A percentile compares a stretch with the other conserved stretches of the same genome.
phyloP scores from a whole-genome alignment of 2,888 invertebrate species.

The Meandrusa payeni region DNA sequence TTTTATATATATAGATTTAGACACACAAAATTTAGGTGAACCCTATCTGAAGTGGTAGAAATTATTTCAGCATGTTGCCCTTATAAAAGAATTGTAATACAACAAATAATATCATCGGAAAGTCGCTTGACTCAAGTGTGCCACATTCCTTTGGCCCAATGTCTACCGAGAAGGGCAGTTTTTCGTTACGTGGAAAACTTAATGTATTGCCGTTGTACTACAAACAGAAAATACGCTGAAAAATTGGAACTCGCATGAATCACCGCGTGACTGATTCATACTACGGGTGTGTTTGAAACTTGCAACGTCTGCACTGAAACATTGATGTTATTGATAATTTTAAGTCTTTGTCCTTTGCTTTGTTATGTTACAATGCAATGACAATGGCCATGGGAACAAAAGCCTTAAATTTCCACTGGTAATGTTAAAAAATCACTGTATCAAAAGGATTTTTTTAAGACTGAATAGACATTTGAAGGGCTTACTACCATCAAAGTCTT shows the following conservation, averaged over 20 bases:
- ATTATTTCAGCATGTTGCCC: too few relatives aligned
- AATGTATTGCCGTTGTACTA: conserved; percentile 16
- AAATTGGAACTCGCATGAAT: conserved; percentile 24
- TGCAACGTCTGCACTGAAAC: conserved; percentile 26
- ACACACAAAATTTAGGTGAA: too few relatives aligned
- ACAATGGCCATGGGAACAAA: conserved; percentile 8
- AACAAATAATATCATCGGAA: too few relatives aligned
- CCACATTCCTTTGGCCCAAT: conserved; percentile 8
- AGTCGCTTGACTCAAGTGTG: conserved; percentile 1
- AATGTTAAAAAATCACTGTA: too few relatives aligned
- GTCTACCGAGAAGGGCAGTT: conserved; percentile 12
- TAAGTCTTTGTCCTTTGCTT: conserved; percentile 19
- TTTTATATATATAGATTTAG: too few relatives aligned
- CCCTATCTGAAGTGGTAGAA: too few relatives aligned
- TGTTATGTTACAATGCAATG: conserved; percentile 19
- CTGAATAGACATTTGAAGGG: too few relatives aligned
- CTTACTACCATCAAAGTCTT: too few relatives aligned
- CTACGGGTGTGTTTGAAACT: conserved; percentile 26
- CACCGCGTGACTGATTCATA: conserved; percentile 28
- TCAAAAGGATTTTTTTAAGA: too few relatives aligned
- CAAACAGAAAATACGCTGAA: conserved; percentile 15
- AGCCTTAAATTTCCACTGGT: too few relatives aligned
- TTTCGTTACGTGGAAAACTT: conserved; percentile 19
- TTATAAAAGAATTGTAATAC: too few relatives aligned
- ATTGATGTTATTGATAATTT: conserved; percentile 17